Conservation (phyloP, 92 coral and sea anemone species). For the Phenganax subtilis region DNA sequence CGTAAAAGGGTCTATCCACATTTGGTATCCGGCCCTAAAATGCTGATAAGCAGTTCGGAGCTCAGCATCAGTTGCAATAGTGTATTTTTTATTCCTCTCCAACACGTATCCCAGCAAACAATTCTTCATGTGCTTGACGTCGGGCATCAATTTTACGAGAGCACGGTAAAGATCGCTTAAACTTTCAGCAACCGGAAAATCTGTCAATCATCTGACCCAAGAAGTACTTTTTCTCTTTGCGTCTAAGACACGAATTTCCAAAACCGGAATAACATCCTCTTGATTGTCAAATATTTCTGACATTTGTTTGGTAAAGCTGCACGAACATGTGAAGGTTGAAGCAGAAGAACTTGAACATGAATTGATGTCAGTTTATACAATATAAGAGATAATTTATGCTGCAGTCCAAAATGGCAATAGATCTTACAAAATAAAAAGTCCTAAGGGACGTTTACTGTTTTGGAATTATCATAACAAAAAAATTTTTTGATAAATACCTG, state of each 20-base stretch:
- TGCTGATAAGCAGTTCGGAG: neutral
- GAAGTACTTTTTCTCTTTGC: neutral
- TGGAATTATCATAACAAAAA: too few relatives aligned
- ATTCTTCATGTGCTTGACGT: neutral
- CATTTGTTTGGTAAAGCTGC: too few relatives aligned
- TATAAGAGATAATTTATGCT: too few relatives aligned
- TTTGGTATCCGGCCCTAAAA: neutral
- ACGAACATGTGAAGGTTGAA: too few relatives aligned
- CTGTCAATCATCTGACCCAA: neutral
- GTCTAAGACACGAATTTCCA: slow-evolving; percentile 16
- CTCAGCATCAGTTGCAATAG: slow-evolving; percentile 1
- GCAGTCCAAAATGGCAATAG: too few relatives aligned
- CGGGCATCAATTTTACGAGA: slow-evolving; percentile 2
- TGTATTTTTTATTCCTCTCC: slow-evolving; percentile 19
- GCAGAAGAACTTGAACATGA: too few relatives aligned
- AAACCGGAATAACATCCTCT: neutral
- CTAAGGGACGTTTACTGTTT: too few relatives aligned
- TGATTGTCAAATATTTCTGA: neutral
- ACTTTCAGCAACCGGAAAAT: slow-evolving; percentile 2
- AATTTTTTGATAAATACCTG: too few relatives aligned
- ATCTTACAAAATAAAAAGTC: too few relatives aligned
- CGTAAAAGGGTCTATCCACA: slow-evolving; percentile 4
- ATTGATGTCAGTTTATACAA: too few relatives aligned
- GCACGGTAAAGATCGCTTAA: neutral
- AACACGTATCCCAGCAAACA: neutral